A percentile compares a stretch with the other conserved stretches of the same genome.
Conservation (phyloP, 2,797 vertebrate genomes). For the Chiroxiphia lanceolata region DNA sequence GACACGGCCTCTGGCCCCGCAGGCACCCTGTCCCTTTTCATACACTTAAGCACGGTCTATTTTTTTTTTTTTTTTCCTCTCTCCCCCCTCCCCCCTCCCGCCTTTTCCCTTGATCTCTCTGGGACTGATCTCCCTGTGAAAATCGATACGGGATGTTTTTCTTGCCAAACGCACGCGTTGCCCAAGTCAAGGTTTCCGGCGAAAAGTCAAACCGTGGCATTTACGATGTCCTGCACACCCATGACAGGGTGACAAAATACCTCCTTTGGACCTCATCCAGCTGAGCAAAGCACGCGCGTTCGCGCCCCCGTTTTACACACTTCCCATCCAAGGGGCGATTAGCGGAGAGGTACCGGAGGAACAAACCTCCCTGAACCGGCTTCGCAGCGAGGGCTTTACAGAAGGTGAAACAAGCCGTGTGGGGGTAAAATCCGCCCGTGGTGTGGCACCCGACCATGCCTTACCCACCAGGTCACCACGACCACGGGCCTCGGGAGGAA, state of each 20-base stretch:
- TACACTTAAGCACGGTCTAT: not conserved
- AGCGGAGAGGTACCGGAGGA: not conserved
- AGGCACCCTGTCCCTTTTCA: not conserved
- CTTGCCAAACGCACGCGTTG: not conserved
- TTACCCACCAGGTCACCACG: not conserved
- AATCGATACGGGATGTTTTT: constrained; percentile 27
- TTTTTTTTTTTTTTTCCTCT: no score
- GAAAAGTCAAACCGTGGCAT: constrained; percentile 38
- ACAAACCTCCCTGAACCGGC: not conserved
- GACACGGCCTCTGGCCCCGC: not conserved
- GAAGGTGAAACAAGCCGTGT: not conserved
- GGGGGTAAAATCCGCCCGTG: rapidly evolving
- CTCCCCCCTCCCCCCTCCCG: rapidly evolving
- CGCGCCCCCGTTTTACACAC: not conserved
- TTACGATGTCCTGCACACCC: constrained; percentile 31
- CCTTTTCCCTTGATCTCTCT: not conserved
- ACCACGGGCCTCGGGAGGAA: not conserved
- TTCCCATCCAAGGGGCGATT: not conserved
- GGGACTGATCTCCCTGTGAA: not conserved
- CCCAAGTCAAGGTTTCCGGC: constrained; percentile 15
- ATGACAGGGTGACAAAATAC: constrained; percentile 27
- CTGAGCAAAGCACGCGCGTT: not conserved
- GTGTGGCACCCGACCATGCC: rapidly evolving
- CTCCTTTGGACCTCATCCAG: not conserved
- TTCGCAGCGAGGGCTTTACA: not conserved